Percentiles rank a stretch among this genome's conserved stretches.
These are phyloP conservation scores for Phaenicophaeus curvirostris DNA, from an alignment of 2,797 vertebrate genomes.

Conservation along the genomic window DNA sequence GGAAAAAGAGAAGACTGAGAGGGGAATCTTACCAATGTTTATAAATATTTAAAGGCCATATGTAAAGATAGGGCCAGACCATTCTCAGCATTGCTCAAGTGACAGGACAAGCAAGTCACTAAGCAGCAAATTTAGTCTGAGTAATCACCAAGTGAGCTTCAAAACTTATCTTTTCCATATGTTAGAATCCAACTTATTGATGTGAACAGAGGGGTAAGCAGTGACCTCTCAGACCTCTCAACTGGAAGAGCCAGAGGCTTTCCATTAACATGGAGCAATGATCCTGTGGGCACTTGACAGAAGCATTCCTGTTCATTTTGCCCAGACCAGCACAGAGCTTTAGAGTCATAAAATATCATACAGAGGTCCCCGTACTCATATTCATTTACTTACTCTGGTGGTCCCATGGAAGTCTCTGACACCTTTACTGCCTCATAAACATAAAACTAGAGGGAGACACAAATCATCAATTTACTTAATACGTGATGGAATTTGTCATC, in stretches of 20 bases:
- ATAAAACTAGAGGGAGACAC: not conserved
- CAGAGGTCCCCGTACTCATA: not conserved
- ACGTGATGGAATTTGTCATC: not conserved
- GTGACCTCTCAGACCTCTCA: not conserved
- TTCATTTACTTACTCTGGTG: not conserved
- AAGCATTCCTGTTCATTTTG: not conserved
- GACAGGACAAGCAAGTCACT: not conserved
- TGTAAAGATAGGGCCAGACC: too few relatives aligned
- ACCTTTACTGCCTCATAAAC: not conserved
- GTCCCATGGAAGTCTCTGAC: not conserved
- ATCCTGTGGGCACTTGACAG: not conserved
- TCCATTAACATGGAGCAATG: accelerated
- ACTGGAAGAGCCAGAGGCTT: not conserved
- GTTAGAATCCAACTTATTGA: not conserved
- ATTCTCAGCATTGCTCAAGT: too few relatives aligned
- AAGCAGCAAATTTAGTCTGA: not conserved
- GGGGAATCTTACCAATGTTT: too few relatives aligned
- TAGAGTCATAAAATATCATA: not conserved
- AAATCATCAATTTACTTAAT: not conserved
- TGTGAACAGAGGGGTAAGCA: not conserved
- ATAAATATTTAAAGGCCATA: too few relatives aligned
- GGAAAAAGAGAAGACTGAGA: too few relatives aligned
- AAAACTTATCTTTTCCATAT: not conserved
- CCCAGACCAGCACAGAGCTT: not conserved
- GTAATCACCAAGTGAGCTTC: not conserved